These are phyloP conservation scores for Clarias gariepinus DNA, from an alignment of 2,113 vertebrate species.

Conservation along the genomic window DNA sequence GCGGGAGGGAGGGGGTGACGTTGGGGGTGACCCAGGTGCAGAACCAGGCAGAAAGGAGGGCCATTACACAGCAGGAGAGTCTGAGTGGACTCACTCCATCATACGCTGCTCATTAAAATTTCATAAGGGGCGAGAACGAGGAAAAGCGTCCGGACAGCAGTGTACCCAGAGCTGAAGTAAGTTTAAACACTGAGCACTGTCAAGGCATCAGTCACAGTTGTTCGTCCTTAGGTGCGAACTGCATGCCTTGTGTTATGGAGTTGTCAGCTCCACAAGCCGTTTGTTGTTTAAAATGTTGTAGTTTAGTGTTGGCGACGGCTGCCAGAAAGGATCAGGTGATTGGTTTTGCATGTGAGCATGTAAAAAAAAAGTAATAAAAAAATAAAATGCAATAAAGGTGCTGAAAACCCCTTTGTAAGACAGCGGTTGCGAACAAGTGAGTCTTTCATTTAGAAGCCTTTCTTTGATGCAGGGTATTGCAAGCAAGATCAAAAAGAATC, in stretches of 20 bases:
- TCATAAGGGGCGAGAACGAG: conserved; percentile 65
- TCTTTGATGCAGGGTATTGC: conserved; percentile 48
- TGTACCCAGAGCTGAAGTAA: conserved; percentile 12
- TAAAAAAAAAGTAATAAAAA: neutral
- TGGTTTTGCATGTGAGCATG: conserved; percentile 9
- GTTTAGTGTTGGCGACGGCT: conserved; percentile 34
- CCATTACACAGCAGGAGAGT: conserved; percentile 74
- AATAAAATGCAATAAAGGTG: conserved; percentile 1
- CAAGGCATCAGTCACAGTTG: neutral
- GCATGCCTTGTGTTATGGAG: neutral
- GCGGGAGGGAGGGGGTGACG: neutral
- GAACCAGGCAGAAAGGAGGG: conserved; percentile 55
- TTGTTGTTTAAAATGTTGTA: conserved; percentile 22
- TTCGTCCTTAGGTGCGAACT: conserved; percentile 3
- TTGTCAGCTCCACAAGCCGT: neutral
- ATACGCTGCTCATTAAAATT: conserved; percentile 76
- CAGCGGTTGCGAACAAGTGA: conserved; percentile 27
- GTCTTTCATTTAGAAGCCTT: conserved; percentile 44
- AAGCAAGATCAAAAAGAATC: conserved; percentile 50
- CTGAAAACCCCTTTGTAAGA: conserved; percentile 49
- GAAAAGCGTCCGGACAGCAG: conserved; percentile 38
- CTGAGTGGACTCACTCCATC: conserved; percentile 71
- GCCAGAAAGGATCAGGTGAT: neutral
- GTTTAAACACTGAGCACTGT: neutral
- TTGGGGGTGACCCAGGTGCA: conserved; percentile 58